Conservation (phyloP, 2,113 vertebrate genomes). For the Lates calcarifer region DNA sequence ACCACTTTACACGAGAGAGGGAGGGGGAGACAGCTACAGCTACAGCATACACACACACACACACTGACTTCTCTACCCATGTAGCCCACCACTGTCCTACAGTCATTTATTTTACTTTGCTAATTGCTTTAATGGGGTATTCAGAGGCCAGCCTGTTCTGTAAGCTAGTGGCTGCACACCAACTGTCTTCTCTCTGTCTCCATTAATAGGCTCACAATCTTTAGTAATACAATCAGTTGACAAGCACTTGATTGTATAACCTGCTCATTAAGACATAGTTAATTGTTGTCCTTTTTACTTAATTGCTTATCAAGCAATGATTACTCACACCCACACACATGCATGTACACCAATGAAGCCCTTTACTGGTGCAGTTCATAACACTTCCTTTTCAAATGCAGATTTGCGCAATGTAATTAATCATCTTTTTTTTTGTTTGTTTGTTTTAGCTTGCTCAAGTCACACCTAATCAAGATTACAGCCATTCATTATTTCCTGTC, state of each 20-base stretch:
- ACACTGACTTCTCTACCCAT: conserved; percentile 12
- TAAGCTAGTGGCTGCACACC: conserved; percentile 51
- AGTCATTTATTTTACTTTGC: conserved; percentile 65
- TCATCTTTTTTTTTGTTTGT: not conserved
- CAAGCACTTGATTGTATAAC: conserved; percentile 62
- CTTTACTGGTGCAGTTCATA: not conserved
- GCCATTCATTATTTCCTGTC: not conserved
- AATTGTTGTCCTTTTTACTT: conserved; percentile 63
- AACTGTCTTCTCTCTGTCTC: conserved; percentile 57
- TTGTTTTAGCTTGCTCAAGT: not conserved
- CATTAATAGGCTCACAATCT: conserved; percentile 58
- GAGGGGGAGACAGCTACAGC: not conserved
- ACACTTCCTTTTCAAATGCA: not conserved
- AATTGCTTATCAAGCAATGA: conserved; percentile 48
- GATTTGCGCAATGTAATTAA: not conserved
- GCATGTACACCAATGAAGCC: not conserved
- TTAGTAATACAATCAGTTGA: conserved; percentile 66
- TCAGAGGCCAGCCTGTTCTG: conserved; percentile 48
- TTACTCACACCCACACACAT: conserved; percentile 16
- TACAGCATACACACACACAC: not conserved
- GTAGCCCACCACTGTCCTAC: conserved; percentile 42
- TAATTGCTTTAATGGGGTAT: conserved; percentile 70
- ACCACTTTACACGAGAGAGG: conserved; percentile 48
- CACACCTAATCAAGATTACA: not conserved
- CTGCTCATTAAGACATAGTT: conserved; percentile 63